These are phyloP conservation scores for Thalassophryne amazonica DNA, from an alignment of 2,797 vertebrate species.

Conservation along the genomic window DNA sequence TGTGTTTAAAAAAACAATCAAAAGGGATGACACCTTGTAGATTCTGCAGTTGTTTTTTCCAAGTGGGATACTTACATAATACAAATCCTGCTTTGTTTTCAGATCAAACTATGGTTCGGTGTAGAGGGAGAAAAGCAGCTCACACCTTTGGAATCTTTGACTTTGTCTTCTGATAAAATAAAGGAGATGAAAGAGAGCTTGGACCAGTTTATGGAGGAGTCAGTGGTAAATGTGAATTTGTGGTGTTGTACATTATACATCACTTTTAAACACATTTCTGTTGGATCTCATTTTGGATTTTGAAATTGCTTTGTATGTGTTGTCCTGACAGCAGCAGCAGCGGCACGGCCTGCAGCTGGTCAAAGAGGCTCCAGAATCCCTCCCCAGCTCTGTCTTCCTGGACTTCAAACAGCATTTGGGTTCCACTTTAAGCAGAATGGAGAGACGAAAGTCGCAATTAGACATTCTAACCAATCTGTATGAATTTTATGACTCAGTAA, in stretches of 20 bases:
- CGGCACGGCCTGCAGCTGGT: slow-evolving; percentile 68
- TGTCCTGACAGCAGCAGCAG: slow-evolving; percentile 69
- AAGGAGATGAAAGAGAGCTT: slow-evolving; percentile 69
- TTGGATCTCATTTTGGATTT: neutral
- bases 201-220: slow-evolving; percentile 71
- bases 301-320: too few relatives aligned
- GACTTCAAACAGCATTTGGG: slow-evolving; percentile 74
- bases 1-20: too few relatives aligned
- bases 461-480: slow-evolving; percentile 76
- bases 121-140: slow-evolving; percentile 73
- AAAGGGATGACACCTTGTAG: too few relatives aligned
- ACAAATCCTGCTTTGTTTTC: neutral
- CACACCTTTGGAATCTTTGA: slow-evolving; percentile 63
- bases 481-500: slow-evolving; percentile 82
- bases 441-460: slow-evolving; percentile 67
- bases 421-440: slow-evolving; percentile 63
- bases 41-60: neutral
- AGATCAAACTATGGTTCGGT: slow-evolving; percentile 82
- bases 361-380: slow-evolving; percentile 63
- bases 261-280: neutral
- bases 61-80: neutral
- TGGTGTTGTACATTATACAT: neutral
- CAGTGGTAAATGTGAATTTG: slow-evolving; percentile 53
- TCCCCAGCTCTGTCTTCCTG: slow-evolving; percentile 50
- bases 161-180: slow-evolving; percentile 57